Conservation (phyloP, 2,888 invertebrate genomes). For the Polydesmus complanatus region DNA sequence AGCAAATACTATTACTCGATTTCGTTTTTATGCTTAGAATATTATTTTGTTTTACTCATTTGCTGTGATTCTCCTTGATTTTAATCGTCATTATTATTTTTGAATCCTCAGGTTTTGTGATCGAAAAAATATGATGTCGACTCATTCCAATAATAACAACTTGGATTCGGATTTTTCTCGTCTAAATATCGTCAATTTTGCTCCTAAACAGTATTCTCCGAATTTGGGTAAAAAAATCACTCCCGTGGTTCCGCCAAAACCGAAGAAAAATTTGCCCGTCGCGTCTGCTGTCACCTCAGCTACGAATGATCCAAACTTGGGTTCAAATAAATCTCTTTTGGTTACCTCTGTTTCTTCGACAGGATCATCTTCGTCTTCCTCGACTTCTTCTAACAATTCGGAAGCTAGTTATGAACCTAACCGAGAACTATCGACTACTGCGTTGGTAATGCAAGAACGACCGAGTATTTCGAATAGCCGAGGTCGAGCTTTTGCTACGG, state of each 20-base stretch:
- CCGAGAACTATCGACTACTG: neutral
- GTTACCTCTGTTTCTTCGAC: neutral
- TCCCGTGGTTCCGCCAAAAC: slow-evolving; percentile 19
- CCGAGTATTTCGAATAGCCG: neutral
- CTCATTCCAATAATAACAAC: slow-evolving; percentile 10
- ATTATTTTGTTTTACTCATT: no score
- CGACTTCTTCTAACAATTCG: neutral
- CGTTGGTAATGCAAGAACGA: neutral
- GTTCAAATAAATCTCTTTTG: neutral
- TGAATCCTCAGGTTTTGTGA: no score
- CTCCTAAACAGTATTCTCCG: slow-evolving; percentile 19
- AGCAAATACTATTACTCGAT: no score
- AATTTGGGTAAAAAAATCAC: slow-evolving; percentile 19
- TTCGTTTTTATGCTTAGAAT: no score
- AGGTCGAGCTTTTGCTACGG: neutral
- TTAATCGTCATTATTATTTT: no score
- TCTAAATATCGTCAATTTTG: slow-evolving; percentile 16
- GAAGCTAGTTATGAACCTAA: neutral
- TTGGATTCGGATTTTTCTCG: slow-evolving; percentile 12
- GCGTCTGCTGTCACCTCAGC: neutral
- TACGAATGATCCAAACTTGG: neutral
- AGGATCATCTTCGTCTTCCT: neutral
- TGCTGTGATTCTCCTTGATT: no score
- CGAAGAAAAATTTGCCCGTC: slow-evolving; percentile 12
- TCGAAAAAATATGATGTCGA: slow-evolving; percentile 18